phyloP scores from a whole-genome alignment of 2,113 vertebrate species.

The Pygoscelis antarcticus region DNA sequence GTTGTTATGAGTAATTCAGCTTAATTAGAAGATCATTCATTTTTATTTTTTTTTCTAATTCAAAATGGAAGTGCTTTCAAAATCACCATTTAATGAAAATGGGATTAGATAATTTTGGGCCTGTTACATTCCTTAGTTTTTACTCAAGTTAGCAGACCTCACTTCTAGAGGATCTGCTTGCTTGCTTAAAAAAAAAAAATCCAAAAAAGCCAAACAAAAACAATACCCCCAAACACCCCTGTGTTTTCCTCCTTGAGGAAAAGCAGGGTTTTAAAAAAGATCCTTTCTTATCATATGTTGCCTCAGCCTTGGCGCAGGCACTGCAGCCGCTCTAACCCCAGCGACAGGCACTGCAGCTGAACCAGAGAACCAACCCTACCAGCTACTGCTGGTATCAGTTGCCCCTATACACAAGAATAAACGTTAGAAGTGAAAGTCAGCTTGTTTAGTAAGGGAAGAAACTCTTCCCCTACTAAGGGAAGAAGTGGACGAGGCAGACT shows the following conservation, averaged over 20 bases:
- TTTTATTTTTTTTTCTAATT: background rate
- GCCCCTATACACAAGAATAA: no score
- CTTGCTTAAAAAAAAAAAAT: background rate
- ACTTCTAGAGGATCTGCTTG: background rate
- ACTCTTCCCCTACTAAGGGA: no score
- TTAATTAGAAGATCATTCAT: background rate
- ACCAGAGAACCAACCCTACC: no score
- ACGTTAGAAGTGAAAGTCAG: no score
- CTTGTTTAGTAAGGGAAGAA: no score
- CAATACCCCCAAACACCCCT: background rate
- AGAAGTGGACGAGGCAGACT: no score
- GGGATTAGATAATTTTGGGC: background rate
- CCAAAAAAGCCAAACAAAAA: background rate
- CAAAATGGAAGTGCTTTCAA: background rate
- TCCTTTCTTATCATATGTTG: background rate
- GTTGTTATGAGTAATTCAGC: background rate
- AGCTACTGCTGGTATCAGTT: no score
- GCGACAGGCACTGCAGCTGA: no score
- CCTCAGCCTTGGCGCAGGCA: background rate
- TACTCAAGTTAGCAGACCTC: background rate
- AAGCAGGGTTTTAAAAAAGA: background rate
- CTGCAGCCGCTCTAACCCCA: no score
- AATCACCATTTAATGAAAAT: background rate
- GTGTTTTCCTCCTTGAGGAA: background rate
- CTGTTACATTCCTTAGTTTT: background rate